A percentile compares a stretch with the other conserved stretches of the same genome.
Evolutionary conservation across 2,888 invertebrate genomes (phyloP).

Genomic region (Hemithea aestivaria): DNA sequence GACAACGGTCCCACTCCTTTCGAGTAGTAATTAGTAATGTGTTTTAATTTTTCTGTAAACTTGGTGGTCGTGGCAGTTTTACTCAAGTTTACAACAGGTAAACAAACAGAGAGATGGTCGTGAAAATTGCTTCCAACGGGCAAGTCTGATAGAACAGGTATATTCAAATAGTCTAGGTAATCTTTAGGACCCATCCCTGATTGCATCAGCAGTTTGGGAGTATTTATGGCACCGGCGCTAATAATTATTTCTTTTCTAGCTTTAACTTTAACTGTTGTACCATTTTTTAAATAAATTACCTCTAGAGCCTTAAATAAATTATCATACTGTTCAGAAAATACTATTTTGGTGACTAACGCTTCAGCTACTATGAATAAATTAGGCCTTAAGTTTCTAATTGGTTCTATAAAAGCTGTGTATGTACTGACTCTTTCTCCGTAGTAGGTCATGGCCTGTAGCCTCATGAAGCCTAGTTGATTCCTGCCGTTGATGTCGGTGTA

Average conservation of each 20-base stretch:
- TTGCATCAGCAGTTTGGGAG: slow-evolving; percentile 67
- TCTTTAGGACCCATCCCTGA: slow-evolving; percentile 69
- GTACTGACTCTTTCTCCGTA: slow-evolving; percentile 69
- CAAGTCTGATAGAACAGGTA: slow-evolving; percentile 52
- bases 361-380: slow-evolving; percentile 61
- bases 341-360: slow-evolving; percentile 63
- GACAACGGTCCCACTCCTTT: slow-evolving; percentile 65
- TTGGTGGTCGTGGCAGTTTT: slow-evolving; percentile 56
- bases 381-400: slow-evolving; percentile 54
- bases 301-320: slow-evolving; percentile 47
- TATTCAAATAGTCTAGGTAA: slow-evolving; percentile 65
- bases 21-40: slow-evolving; percentile 62
- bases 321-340: slow-evolving; percentile 11
- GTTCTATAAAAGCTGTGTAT: slow-evolving; percentile 67
- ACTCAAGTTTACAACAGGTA: slow-evolving; percentile 61
- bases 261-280: slow-evolving; percentile 51
- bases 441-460: slow-evolving; percentile 68
- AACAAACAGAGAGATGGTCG: slow-evolving; percentile 67
- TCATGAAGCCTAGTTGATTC: slow-evolving; percentile 67
- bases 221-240: slow-evolving; percentile 66
- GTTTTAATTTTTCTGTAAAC: slow-evolving; percentile 63
- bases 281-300: slow-evolving; percentile 63
- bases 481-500: slow-evolving; percentile 69
- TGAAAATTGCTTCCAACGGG: slow-evolving; percentile 70
- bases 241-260: slow-evolving; percentile 62